Evolutionary conservation across 2,113 vertebrate species (phyloP), one percentile per base, ranked within the genome.

Genomic region (Hippocampus mohnikei): DNA sequence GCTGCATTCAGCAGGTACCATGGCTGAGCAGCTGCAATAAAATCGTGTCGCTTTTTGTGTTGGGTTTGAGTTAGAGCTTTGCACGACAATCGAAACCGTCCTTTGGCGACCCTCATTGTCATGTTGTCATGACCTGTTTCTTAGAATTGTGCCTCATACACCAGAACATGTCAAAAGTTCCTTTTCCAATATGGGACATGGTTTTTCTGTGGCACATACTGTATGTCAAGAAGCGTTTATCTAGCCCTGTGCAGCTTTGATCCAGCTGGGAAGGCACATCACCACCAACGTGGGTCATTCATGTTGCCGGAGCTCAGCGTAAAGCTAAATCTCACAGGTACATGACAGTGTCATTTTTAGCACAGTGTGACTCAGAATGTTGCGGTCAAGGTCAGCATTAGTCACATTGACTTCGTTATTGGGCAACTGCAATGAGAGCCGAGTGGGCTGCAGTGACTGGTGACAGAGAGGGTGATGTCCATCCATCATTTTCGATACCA

Each of bases 381-480:
- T 78, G 44, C 20, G 67, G 56, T 41, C 69, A 75, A 82, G 77
- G 79, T 86, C 74, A 60, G 5, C 9, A 15, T 73, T 66, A n/a
- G 46, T 77, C 65, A 56, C 27, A 55, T 1, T 56, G 52, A 7
- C 23, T 25, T 27, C 71, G 2, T 60, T 29, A 59, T 9, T 33
- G 40, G 48, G 12, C 13, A 58, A 29, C 23, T 71, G 29, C 56
- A 60, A 44, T 21, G 46, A 68, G 23, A 40, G 15, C 42, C 21
- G 59, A 61, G 69, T 67, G 61, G 77, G 69, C 66, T 40, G 27
- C 46, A 29, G 20, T 29, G 65, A 73, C 70, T 46, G 61, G 37
- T 71, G 81, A 74, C 1, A 15, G 33, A 37, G 15, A 13, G 69
- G 77, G 61, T 67, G 72, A 25, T 13, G 9, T 56, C 55, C 55